phyloP scores from a whole-genome alignment of 2,797 vertebrate species.

The Manis pentadactyla region DNA sequence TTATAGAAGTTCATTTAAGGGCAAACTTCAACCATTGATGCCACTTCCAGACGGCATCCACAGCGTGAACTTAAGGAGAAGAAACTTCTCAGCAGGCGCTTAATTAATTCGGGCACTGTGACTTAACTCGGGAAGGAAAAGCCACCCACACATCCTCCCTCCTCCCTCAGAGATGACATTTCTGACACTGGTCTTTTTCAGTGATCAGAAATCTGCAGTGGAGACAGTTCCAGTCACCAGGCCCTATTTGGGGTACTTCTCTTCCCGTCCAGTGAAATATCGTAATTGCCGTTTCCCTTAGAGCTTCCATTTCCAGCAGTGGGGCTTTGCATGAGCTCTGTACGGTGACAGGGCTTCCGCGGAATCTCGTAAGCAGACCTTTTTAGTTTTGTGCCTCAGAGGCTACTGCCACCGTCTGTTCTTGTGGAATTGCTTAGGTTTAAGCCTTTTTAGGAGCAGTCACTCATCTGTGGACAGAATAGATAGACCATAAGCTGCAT shows the following conservation, averaged over 20 bases:
- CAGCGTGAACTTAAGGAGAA: background rate
- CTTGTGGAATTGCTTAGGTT: background rate
- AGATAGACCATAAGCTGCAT: background rate
- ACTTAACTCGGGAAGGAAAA: background rate
- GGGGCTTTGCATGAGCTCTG: background rate
- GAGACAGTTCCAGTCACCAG: background rate
- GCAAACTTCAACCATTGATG: background rate
- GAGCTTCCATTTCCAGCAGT: background rate
- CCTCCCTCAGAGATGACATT: background rate
- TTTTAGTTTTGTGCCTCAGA: background rate
- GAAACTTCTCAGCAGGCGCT: background rate
- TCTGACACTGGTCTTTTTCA: background rate
- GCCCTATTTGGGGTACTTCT: background rate
- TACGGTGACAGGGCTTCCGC: accelerated
- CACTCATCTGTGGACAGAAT: background rate
- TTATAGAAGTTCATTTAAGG: background rate
- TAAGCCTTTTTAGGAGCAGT: background rate
- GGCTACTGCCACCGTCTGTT: background rate
- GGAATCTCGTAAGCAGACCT: background rate
- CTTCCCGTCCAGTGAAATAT: background rate
- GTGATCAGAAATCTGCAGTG: background rate
- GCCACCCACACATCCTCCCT: background rate
- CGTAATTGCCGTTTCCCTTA: background rate
- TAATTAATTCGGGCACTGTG: background rate
- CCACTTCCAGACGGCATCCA: background rate